A percentile compares a stretch with the other conserved stretches of the same genome.
These are phyloP conservation scores for Plagiodera versicolora DNA, from an alignment of 2,888 invertebrate genomes.

Conservation along the genomic window DNA sequence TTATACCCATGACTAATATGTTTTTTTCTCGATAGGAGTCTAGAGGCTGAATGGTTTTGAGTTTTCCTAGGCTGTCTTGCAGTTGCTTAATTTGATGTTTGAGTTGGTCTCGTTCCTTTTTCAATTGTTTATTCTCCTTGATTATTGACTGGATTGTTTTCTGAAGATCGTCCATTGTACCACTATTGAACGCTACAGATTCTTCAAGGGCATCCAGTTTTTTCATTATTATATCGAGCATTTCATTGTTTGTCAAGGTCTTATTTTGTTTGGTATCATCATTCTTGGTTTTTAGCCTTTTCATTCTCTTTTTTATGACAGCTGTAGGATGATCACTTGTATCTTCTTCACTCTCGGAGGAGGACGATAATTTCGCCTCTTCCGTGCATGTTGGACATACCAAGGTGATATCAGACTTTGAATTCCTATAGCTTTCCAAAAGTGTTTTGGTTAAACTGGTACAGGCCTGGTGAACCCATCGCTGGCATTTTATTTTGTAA, in stretches of 20 bases:
- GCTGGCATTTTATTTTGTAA: too few relatives aligned
- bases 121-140: too few relatives aligned
- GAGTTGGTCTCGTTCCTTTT: too few relatives aligned
- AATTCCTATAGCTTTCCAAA: conserved; percentile 10
- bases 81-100: too few relatives aligned
- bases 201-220: neutral
- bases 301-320: neutral
- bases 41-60: too few relatives aligned
- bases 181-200: conserved; percentile 4
- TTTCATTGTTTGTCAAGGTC: neutral
- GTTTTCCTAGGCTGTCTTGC: too few relatives aligned
- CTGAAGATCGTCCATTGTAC: neutral
- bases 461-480: neutral
- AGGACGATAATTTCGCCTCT: conserved; percentile 4
- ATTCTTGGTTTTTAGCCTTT: neutral
- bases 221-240: neutral
- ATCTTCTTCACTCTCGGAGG: neutral
- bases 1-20: too few relatives aligned
- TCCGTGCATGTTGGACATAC: conserved; percentile 1
- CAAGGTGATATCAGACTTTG: conserved; percentile 1
- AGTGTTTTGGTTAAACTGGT: conserved; percentile 7
- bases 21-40: too few relatives aligned
- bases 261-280: neutral
- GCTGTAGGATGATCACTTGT: conserved; percentile 3
- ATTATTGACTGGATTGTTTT: too few relatives aligned